Evolutionary conservation across 1,140 invertebrate species (phyloP), one percentile per base, ranked within the genome.

Genomic region (Ephestia elutella): DNA sequence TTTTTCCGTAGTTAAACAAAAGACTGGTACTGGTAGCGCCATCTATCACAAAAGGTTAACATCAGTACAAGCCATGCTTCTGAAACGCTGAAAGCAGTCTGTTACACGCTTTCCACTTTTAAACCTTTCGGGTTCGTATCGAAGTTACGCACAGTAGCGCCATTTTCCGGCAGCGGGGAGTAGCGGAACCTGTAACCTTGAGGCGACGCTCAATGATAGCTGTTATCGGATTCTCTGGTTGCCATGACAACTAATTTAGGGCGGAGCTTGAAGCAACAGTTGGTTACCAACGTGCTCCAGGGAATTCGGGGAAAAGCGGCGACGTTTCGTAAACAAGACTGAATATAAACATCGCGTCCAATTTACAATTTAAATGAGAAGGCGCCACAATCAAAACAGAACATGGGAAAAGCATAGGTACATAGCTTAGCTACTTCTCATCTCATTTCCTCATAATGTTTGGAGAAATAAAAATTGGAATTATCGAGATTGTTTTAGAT

Each of bases 111-210:
- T 32, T 32, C 30, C 30, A 32, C 30, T 32, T 32, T 32, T 13
- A n/a, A 44, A n/a, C 38, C 38, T 44, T 44, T 44, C 38, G 2
- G 38, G 38, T 44, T 44, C 38, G 10, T 15, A 15, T 15, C 13
- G 15, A 4, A 15, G 15, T 17, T 13, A 13, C 5, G 38, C n/a
- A 15, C 38, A 15, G 2, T 7, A 44, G 38, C 38, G 38, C 38
- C 35, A 59, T 32, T 28, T 28, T 44, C 19, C 20, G 8, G 28
- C 38, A 30, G 48, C 35, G 53, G 21, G 17, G 56, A 62, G 55
- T 61, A 57, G 57, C 54, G 25, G 49, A 62, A 68, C 21, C 19
- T 13, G 11, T 30, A 28, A 55, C 55, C 50, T 56, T 56, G 32
- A 51, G 5, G 20, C 10, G 30, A n/a, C 49, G 49, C 49, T 21